Base-by-base conservation (phyloP, 2,797 vertebrate species). In the Myoxocephalus aenaeus region DNA sequence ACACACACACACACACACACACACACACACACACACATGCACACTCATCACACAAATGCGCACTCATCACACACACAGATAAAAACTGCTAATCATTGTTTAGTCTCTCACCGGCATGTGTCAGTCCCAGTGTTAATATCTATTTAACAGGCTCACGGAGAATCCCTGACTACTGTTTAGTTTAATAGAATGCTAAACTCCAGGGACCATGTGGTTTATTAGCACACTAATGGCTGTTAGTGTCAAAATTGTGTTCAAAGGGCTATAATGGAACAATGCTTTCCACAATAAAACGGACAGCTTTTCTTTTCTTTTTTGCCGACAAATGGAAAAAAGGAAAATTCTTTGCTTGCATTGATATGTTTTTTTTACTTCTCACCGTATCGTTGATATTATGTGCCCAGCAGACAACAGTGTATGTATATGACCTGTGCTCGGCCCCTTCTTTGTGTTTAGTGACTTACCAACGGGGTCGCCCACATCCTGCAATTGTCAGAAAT, bases 11-110 rank as follows among this genome's bases (percentile, higher is more conserved):
- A 32, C 50, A 65, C 65, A 65, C 4, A 74, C 44, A 66, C 40
- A 53, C 77, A 82, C 79, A 64, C 56, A 72, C 48, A 7, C 64
- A 75, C 22, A 65, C 61, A 68, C 57, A 63, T 4, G 7, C 40
- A 69, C 54, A 65, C 51, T 48, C 79, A 73, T n/a, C 59, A 51
- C 36, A 70, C 53, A 73, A 63, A 56, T 18, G 69, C 20, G 20
- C 66, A 67, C 17, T 44, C 22, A 22, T 12, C 51, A 58, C 66
- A 65, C 5, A 75, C 44, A 67, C 42, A 44, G 38, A 57, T 29
- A 76, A 48, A 79, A 77, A 54, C 65, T 66, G 74, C 73, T 88
- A 73, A 83, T 90, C 81, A 65, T 22, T 75, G 85, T 89, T 90
- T 88, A 56, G 75, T 66, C 63, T 87, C 74, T 51, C 59, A 70